Base-by-base conservation (phyloP, 2,797 vertebrate genomes). In the Amniataba percoides region DNA sequence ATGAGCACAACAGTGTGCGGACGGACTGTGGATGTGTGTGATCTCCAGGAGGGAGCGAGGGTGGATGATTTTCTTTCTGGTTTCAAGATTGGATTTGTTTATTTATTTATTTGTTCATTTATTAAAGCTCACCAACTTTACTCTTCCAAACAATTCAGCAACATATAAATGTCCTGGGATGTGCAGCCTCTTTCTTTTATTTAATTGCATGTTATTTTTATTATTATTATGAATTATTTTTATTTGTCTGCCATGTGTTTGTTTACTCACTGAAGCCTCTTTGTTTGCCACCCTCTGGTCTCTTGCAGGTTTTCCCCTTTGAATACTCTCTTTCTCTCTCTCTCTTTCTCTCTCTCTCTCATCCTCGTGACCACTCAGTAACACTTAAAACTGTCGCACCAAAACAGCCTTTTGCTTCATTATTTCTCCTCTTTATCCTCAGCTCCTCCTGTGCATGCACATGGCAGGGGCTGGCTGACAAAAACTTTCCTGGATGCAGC, bases 1-100 rank as follows among this genome's bases (percentile, higher is more conserved):
- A 90, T 78, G 92, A 87, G 89, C 80, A 79, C 80, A 88, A 83
- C 85, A 91, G 84, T 68, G 79, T 68, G 79, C 58, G 46, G 56
- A 70, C 70, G 31, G 77, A 73, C 77, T 15, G 63, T 40, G 55
- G 46, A 71, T 36, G 12, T 46, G 48, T 56, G 16, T 55, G 52
- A 48, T 39, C 46, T 18, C 10, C 7, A 25, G 52, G 43, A 14
- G 1, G 4, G 11, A 14, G 36, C 51, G 21, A 11, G 31, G 31
- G 15, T 21, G 46, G 5, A 14, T 60, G 1, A 40, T 51, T 27
- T 36, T 57, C 49, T 57, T 31, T 31, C 27, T 27, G 27, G 21
- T 3, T 42, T 9, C 14, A 21, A 9, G 13, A 12, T 45, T 46
- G 1, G 8, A 43, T 62, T 53, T 48, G 15, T 65, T 53, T 69